phyloP scores from a whole-genome alignment of 2,113 vertebrate species.

The Neofelis nebulosa region DNA sequence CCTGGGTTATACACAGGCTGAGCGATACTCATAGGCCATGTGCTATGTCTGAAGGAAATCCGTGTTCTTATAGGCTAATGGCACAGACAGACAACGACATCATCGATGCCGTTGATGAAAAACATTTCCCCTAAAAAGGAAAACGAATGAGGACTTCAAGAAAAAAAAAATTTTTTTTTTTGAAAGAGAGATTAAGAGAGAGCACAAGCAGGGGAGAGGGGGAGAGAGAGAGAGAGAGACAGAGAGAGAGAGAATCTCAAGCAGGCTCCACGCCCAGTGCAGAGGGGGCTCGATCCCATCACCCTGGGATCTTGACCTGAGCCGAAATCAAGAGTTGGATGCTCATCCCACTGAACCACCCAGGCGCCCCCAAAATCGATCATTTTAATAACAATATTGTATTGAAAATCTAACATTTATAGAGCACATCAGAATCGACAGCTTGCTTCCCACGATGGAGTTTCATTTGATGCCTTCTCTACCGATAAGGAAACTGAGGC shows the following conservation, averaged over 20 bases:
- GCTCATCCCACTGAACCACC: too few species aligned
- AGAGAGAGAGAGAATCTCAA: too few species aligned
- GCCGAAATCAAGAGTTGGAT: too few species aligned
- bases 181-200: too few species aligned
- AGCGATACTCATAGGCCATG: neutral
- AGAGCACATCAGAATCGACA: neutral
- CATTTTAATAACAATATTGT: neutral
- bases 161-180: neutral
- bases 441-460: neutral
- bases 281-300: too few species aligned
- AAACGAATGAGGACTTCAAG: neutral
- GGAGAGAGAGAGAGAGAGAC: too few species aligned
- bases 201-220: too few species aligned
- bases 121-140: neutral
- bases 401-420: neutral
- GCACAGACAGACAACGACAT: neutral
- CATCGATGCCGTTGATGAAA: neutral
- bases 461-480: neutral
- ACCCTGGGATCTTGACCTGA: too few species aligned
- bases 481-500: neutral
- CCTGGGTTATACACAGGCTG: neutral
- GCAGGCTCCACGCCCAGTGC: too few species aligned
- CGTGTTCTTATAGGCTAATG: neutral
- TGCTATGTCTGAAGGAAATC: neutral
- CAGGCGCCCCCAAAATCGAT: too few species aligned